Percentiles rank a stretch among this genome's conserved stretches.
Evolutionary conservation across 2,888 invertebrate genomes (phyloP).

Genomic region (Polymixis lichenea): DNA sequence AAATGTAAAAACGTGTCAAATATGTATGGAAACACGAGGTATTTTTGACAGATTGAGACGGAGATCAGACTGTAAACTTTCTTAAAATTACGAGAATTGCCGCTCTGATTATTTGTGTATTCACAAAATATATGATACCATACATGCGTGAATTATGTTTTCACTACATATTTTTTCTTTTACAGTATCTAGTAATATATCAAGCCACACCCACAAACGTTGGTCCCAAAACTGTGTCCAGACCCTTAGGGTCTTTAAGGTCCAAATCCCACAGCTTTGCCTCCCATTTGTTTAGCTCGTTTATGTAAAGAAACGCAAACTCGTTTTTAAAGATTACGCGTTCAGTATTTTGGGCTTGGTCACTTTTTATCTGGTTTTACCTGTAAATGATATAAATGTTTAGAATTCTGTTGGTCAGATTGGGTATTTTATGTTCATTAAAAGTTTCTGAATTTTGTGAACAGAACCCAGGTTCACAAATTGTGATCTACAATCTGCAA

Average conservation of each 20-base stretch:
- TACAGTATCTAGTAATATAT: constrained; percentile 12
- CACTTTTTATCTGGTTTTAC: constrained; percentile 49
- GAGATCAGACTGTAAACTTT: no score
- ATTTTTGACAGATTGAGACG: no score
- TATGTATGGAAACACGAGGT: no score
- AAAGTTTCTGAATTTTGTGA: not conserved
- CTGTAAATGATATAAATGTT: constrained; percentile 19
- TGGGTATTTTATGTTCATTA: not conserved
- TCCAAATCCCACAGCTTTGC: constrained; percentile 57
- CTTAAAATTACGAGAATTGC: no score
- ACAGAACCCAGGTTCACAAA: no score
- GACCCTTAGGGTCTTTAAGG: constrained; percentile 57
- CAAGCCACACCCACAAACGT: not conserved
- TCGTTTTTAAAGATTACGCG: constrained; percentile 67
- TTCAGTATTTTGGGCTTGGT: constrained; percentile 53
- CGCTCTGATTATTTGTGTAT: no score
- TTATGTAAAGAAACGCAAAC: constrained; percentile 63
- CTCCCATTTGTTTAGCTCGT: constrained; percentile 68
- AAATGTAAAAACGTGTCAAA: no score
- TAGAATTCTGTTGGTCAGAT: not conserved
- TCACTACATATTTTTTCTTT: not conserved
- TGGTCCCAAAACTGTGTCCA: constrained; percentile 29
- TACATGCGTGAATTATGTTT: not conserved
- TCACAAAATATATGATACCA: not conserved
- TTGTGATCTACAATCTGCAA: no score